phyloP scores from a whole-genome alignment of 1,140 invertebrate species.

The Nebria ingens region DNA sequence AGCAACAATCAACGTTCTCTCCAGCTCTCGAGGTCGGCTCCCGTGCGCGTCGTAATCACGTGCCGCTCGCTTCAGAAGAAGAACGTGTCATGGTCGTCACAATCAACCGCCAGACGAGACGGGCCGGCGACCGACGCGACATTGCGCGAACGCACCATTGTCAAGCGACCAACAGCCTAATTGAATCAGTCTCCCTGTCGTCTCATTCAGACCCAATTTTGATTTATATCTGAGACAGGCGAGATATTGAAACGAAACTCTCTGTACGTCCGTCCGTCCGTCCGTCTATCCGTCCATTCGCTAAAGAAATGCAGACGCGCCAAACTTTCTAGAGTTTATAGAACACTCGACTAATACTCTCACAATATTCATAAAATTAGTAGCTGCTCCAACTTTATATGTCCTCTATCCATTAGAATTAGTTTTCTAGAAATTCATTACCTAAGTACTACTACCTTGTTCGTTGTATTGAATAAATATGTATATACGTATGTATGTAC shows the following conservation, averaged over 20 bases:
- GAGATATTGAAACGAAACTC: not conserved
- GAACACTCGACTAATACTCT: too few species aligned
- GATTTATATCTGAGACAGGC: slow-evolving; percentile 1
- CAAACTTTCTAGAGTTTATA: too few species aligned
- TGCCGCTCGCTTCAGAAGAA: not conserved
- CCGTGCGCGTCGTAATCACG: slow-evolving; percentile 5
- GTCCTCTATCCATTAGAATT: too few species aligned
- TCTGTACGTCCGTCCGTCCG: too few species aligned
- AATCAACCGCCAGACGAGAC: not conserved
- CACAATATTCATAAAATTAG: not conserved
- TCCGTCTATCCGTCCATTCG: too few species aligned
- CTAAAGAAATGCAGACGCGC: too few species aligned
- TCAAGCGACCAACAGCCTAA: not conserved
- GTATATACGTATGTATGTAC: too few species aligned
- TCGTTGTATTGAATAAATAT: too few species aligned
- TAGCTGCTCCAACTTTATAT: too few species aligned
- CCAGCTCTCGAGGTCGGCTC: not conserved
- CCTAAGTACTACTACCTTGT: too few species aligned
- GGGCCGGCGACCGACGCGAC: not conserved
- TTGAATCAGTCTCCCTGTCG: not conserved
- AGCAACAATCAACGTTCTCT: slow-evolving; percentile 4
- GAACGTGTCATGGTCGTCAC: not conserved
- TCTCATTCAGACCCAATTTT: not conserved
- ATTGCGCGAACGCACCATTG: not conserved
- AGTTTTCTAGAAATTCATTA: too few species aligned